Conservation (phyloP, 2,113 vertebrate species). For the Trogon melanurus region DNA sequence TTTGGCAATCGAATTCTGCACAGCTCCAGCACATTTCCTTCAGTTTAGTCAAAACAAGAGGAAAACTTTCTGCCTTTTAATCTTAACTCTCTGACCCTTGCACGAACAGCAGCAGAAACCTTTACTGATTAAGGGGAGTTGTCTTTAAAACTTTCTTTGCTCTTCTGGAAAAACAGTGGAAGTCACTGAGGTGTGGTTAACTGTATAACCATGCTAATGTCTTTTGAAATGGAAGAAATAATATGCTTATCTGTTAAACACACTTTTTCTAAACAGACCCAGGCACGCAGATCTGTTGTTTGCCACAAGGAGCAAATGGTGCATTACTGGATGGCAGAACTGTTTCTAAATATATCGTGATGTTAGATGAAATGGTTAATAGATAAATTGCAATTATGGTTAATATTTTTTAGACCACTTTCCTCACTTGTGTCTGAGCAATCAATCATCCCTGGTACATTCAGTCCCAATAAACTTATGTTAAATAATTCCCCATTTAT, state of each 20-base stretch:
- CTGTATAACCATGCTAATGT: neutral
- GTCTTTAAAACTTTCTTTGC: conserved; percentile 50
- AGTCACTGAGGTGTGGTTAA: conserved; percentile 43
- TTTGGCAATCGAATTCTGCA: conserved; percentile 46
- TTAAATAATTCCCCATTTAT: conserved; percentile 20
- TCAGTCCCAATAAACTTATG: conserved; percentile 16
- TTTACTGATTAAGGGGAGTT: conserved; percentile 7
- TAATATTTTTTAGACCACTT: conserved; percentile 59
- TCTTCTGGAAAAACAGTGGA: conserved; percentile 41
- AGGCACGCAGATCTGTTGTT: neutral
- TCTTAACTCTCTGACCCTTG: conserved; percentile 32
- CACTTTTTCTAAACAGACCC: neutral
- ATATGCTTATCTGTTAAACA: neutral
- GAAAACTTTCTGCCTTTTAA: conserved; percentile 59
- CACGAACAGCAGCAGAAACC: conserved; percentile 5
- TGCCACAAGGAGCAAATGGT: neutral
- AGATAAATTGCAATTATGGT: conserved; percentile 52
- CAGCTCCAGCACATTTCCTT: conserved; percentile 17
- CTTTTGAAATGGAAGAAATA: conserved; percentile 39
- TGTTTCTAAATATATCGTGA: conserved; percentile 26
- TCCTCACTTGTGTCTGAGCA: neutral
- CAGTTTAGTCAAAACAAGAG: conserved; percentile 45
- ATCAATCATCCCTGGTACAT: conserved; percentile 29
- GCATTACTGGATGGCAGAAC: neutral
- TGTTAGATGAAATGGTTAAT: conserved; percentile 22